Evolutionary conservation across 2,888 invertebrate genomes (phyloP).

Genomic region (Hoplodrina blanda): DNA sequence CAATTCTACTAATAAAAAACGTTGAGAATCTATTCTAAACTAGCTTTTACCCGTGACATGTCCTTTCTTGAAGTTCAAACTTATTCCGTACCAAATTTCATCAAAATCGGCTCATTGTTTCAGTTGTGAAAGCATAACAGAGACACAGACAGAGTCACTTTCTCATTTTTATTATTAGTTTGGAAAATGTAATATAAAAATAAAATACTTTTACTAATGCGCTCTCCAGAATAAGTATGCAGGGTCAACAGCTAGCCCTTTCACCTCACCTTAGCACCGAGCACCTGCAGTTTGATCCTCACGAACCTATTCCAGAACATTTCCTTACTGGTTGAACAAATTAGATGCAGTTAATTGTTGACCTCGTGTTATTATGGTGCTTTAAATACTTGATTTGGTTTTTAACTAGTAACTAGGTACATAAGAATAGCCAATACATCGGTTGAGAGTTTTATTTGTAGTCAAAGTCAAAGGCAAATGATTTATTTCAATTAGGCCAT

Average conservation of each 20-base stretch:
- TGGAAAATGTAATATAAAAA: neutral
- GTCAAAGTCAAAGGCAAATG: too few species aligned
- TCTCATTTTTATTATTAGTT: too few species aligned
- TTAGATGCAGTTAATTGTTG: slow-evolving; percentile 57
- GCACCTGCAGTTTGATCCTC: slow-evolving; percentile 65
- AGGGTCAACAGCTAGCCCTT: slow-evolving; percentile 66
- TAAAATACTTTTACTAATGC: neutral
- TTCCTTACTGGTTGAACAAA: slow-evolving; percentile 59
- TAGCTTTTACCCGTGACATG: too few species aligned
- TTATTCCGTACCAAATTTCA: too few species aligned
- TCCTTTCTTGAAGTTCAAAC: too few species aligned
- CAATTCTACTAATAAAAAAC: too few species aligned
- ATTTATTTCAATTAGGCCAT: too few species aligned
- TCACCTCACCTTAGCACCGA: slow-evolving; percentile 60
- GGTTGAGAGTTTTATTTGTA: too few species aligned
- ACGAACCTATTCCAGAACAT: slow-evolving; percentile 60
- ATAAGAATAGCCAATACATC: neutral
- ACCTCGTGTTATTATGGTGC: slow-evolving; percentile 25
- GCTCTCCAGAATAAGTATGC: slow-evolving; percentile 51
- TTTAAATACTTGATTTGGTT: neutral
- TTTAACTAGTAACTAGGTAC: slow-evolving; percentile 2
- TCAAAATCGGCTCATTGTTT: too few species aligned
- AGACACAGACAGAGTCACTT: too few species aligned
- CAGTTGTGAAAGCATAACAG: too few species aligned
- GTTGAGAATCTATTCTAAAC: too few species aligned